Percentiles rank a stretch among this genome's conserved stretches.
These are phyloP conservation scores for Yponomeuta malinellus DNA, from an alignment of 2,888 invertebrate genomes.

Conservation along the genomic window DNA sequence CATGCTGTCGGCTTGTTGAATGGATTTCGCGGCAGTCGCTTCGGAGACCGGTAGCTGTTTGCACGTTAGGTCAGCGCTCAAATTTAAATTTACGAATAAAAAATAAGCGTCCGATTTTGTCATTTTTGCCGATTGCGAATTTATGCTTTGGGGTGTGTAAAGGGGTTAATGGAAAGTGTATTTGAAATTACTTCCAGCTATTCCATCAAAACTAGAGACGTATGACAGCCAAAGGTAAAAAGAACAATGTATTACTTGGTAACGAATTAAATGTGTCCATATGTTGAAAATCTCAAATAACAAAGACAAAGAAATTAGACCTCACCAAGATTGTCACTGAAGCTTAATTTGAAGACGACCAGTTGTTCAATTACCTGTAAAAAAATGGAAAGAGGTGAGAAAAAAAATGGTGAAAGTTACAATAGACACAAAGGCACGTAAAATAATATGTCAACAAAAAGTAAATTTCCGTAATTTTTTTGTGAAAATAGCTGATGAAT, in stretches of 20 bases:
- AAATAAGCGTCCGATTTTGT: neutral
- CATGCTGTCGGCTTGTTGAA: slow-evolving; percentile 66
- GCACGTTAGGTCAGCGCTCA: slow-evolving; percentile 29
- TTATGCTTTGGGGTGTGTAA: neutral
- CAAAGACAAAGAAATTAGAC: neutral
- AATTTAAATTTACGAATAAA: neutral
- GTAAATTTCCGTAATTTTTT: no score
- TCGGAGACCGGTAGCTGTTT: slow-evolving; percentile 35
- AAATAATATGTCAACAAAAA: neutral
- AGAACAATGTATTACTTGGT: neutral
- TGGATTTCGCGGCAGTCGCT: slow-evolving; percentile 64
- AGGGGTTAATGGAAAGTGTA: neutral
- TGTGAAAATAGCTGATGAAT: no score
- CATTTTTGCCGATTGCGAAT: neutral
- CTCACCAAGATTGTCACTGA: slow-evolving; percentile 3
- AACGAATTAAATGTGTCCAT: neutral
- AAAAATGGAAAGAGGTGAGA: neutral
- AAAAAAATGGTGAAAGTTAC: slow-evolving; percentile 3
- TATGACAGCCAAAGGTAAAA: neutral
- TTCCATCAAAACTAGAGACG: neutral
- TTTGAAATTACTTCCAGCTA: neutral
- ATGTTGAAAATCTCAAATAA: neutral
- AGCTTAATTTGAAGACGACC: neutral
- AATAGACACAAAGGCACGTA: neutral
- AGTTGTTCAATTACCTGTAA: slow-evolving; percentile 9